phyloP scores from a whole-genome alignment of 2,888 invertebrate species.

The Lasioglossum villosulum region DNA sequence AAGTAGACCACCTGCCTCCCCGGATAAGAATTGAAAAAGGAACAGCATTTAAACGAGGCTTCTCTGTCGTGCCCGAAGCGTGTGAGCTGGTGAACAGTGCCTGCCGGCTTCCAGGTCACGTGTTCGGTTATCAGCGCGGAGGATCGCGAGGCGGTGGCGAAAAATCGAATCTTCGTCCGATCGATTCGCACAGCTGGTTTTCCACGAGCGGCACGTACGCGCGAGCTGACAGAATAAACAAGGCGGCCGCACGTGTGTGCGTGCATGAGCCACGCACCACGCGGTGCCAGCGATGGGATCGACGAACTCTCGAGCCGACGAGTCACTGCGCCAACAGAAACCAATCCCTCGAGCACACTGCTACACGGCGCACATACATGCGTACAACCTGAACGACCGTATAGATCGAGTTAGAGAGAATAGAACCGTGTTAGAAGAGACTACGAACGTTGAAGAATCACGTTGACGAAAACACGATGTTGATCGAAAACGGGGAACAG shows the following conservation, averaged over 20 bases:
- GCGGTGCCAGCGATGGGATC: constrained; percentile 36
- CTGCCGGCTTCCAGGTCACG: constrained; percentile 36
- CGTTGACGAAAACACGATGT: no score
- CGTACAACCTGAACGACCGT: neutral
- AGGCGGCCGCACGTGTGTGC: constrained; percentile 11
- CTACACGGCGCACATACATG: neutral
- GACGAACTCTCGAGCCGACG: constrained; percentile 21
- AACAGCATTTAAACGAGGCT: neutral
- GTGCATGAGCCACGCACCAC: constrained; percentile 36
- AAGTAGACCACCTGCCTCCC: neutral
- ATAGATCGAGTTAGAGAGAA: neutral
- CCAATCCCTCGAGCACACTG: neutral
- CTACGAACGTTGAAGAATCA: neutral
- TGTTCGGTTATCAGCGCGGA: constrained; percentile 51
- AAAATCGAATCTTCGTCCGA: constrained; percentile 69
- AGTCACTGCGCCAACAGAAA: constrained; percentile 1
- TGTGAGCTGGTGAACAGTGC: neutral
- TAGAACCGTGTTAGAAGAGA: neutral
- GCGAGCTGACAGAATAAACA: constrained; percentile 45
- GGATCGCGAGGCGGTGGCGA: constrained; percentile 45
- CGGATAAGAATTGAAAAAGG: neutral
- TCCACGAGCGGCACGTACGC: constrained; percentile 46
- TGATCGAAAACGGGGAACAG: neutral
- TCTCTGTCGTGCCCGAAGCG: neutral
- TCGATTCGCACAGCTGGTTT: constrained; percentile 74